Evolutionary conservation across 2,888 invertebrate genomes (phyloP), one percentile per base, ranked within the genome.

Genomic region (Aphodius granarius): DNA sequence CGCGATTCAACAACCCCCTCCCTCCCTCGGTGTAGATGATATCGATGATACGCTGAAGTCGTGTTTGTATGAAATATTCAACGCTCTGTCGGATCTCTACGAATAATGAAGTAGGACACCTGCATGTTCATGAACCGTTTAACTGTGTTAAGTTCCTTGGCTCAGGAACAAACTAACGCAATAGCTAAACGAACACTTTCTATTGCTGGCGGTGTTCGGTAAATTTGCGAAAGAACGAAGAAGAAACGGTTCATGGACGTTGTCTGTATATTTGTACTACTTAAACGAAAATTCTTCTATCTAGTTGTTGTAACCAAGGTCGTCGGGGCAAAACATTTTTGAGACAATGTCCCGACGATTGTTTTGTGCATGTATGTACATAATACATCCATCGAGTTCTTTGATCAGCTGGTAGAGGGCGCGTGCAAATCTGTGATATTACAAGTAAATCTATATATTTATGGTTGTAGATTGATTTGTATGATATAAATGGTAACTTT

Each of bases 381-480:
- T 66, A 13, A 66, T 13, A 66, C 18, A 19, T 66, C 20, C 13
- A 66, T 19, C 18, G 17, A 63, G 1, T 66, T 66, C 9, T 43
- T 43, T 43, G n/a, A n/a, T 43, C 43, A 43, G 13, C 43, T 43
- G n/a, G 43, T 43, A 77, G 74, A 75, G 75, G 75, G 77, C 76
- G 73, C 73, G 73, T 76, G 74, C 74, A 75, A 76, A 75, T 77
- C 77, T 77, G 77, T 77, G 77, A 77, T 77, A 77, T 73, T 77
- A 77, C 77, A 77, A 75, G 65, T 75, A 77, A 68, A 75, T 77
- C 73, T 77, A 74, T 74, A 43, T 22, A 73, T 70, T 72, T 63
- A 75, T 19, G 71, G 68, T 75, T 75, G 66, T 77, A 77, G 75
- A 77, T 75, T 77, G 73, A 77, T 73, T 73, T 77, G 72, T 70